phyloP scores from a whole-genome alignment of 2,797 vertebrate genomes.

The Girardinus metallicus region DNA sequence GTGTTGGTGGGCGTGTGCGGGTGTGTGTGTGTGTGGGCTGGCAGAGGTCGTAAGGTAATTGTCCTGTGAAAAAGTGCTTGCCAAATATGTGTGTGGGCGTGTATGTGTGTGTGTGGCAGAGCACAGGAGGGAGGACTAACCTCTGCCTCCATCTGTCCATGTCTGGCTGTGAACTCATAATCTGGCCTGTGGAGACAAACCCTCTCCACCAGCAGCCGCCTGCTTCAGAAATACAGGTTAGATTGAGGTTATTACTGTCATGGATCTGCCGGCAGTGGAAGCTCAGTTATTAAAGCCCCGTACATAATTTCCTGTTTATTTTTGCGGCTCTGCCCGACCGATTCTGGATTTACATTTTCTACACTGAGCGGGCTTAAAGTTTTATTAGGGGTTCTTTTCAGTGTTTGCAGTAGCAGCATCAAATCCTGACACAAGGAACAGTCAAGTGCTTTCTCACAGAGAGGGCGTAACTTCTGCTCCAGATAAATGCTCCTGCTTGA shows the following conservation, averaged over 20 bases:
- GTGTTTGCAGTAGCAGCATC: conserved; percentile 12
- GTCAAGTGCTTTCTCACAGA: conserved; percentile 5
- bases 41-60: conserved; percentile 72
- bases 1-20: conserved; percentile 7
- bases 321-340: conserved; percentile 12
- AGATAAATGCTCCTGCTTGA: conserved; percentile 25
- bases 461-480: conserved; percentile 13
- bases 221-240: conserved; percentile 76
- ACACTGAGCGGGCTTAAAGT: conserved; percentile 4
- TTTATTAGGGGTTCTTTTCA: conserved; percentile 16
- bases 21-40: conserved; percentile 38
- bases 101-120: conserved; percentile 52
- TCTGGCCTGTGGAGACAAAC: conserved; percentile 74
- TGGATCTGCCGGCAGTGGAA: conserved; percentile 49
- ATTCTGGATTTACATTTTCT: conserved; percentile 28
- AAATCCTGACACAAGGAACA: conserved; percentile 1
- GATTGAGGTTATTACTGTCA: conserved; percentile 67
- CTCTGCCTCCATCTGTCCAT: conserved; percentile 79
- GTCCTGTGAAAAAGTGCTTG: conserved; percentile 68
- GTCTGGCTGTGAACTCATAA: conserved; percentile 77
- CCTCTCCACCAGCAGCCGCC: conserved; percentile 70
- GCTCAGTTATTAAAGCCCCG: conserved; percentile 33
- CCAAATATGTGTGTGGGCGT: conserved; percentile 57
- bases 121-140: conserved; percentile 69
- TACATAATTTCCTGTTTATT: conserved; percentile 49